These are phyloP conservation scores for Noctua janthe DNA, from an alignment of 2,888 invertebrate genomes.

Conservation along the genomic window DNA sequence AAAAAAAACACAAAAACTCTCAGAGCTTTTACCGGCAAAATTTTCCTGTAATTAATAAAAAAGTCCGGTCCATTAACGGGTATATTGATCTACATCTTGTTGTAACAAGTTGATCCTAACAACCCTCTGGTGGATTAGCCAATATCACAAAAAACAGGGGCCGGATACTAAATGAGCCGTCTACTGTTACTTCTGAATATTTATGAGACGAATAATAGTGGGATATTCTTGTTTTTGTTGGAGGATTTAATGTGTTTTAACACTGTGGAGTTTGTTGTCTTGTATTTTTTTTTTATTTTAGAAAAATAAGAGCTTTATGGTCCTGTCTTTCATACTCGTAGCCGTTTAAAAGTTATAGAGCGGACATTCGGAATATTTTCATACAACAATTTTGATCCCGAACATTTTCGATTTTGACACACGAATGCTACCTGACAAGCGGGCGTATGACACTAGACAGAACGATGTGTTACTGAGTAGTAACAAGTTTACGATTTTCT, in stretches of 20 bases:
- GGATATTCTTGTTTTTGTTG: slow-evolving; percentile 75
- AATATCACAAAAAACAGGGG: slow-evolving; percentile 89
- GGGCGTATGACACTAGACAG: too few relatives aligned
- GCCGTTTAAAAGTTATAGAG: too few relatives aligned
- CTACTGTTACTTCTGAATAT: slow-evolving; percentile 88
- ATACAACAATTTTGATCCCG: too few relatives aligned
- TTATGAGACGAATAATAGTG: slow-evolving; percentile 84
- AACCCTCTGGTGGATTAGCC: slow-evolving; percentile 87
- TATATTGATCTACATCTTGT: slow-evolving; percentile 83
- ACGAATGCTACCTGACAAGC: too few relatives aligned
- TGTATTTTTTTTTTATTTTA: not conserved
- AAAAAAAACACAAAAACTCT: slow-evolving; percentile 10
- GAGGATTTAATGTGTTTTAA: slow-evolving; percentile 41
- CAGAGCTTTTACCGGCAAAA: slow-evolving; percentile 64
- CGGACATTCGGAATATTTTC: too few relatives aligned
- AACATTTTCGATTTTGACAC: too few relatives aligned
- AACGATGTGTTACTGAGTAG: too few relatives aligned
- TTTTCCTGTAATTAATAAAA: slow-evolving; percentile 85
- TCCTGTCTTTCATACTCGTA: too few relatives aligned
- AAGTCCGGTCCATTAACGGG: slow-evolving; percentile 84
- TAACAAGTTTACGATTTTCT: too few relatives aligned
- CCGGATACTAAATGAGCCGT: slow-evolving; percentile 87
- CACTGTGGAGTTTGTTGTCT: not conserved
- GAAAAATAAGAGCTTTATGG: not conserved
- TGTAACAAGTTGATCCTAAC: slow-evolving; percentile 84